Conservation (phyloP, 2,797 vertebrate species). For the Erethizon dorsatum region DNA sequence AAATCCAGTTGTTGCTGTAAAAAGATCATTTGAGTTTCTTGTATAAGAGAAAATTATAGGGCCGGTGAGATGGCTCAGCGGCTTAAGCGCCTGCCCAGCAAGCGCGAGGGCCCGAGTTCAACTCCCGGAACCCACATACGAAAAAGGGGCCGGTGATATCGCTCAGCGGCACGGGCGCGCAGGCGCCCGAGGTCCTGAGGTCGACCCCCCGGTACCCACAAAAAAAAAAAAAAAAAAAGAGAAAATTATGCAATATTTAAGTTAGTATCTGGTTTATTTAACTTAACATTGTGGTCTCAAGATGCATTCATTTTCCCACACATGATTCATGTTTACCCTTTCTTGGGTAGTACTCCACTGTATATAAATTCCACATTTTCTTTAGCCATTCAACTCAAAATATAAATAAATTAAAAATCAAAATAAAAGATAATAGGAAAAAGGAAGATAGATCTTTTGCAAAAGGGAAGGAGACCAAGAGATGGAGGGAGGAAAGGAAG, state of each 20-base stretch:
- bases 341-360: background rate
- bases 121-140: too few species aligned
- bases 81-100: too few species aligned
- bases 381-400: background rate
- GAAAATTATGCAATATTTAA: background rate
- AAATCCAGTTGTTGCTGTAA: background rate
- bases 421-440: background rate
- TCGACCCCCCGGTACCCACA: too few species aligned
- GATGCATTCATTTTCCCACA: background rate
- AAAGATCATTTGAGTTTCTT: background rate
- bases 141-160: too few species aligned
- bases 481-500: too few species aligned
- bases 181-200: too few species aligned
- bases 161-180: too few species aligned
- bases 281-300: background rate
- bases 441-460: background rate
- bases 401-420: background rate
- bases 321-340: background rate
- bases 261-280: background rate
- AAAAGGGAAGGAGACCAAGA: background rate
- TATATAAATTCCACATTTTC: background rate
- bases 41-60: background rate
- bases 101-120: too few species aligned
- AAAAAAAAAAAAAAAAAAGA: too few species aligned
- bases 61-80: too few species aligned